Conservation (phyloP, 2,888 invertebrate genomes). For the Arge pagana region DNA sequence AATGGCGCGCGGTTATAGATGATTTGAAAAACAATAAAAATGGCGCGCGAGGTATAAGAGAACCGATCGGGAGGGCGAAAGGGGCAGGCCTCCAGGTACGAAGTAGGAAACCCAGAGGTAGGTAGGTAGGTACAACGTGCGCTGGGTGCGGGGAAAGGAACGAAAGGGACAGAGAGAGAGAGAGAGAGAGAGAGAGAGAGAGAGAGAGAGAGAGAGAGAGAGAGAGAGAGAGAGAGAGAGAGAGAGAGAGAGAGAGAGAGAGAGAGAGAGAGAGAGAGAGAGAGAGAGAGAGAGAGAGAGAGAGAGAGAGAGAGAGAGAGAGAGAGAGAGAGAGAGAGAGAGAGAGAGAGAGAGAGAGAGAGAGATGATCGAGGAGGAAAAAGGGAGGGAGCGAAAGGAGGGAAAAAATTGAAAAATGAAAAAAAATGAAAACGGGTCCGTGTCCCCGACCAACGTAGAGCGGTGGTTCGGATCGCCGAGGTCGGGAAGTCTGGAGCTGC, state of each 20-base stretch:
- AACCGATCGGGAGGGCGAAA: background rate
- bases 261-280: conserved; percentile 15
- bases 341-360: no score
- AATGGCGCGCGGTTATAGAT: no score
- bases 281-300: background rate
- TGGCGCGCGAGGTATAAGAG: background rate
- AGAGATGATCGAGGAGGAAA: no score
- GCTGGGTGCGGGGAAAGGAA: conserved; percentile 17
- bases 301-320: conserved; percentile 20
- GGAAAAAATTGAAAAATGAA: conserved; percentile 35
- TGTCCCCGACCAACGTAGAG: conserved; percentile 28
- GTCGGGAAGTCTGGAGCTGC: no score
- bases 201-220: conserved; percentile 17
- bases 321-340: conserved; percentile 26
- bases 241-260: conserved; percentile 28
- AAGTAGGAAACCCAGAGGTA: conserved; percentile 25
- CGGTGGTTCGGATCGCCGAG: no score
- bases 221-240: conserved; percentile 27
- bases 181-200: conserved; percentile 19
- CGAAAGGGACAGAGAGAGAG: no score
- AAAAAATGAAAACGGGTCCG: conserved; percentile 38
- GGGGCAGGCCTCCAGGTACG: conserved; percentile 5
- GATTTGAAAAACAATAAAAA: no score
- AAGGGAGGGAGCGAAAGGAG: no score
- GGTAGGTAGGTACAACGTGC: no score